Conservation (phyloP, 53 echinoderm and acorn worm genomes). For the Henricia sp. region DNA sequence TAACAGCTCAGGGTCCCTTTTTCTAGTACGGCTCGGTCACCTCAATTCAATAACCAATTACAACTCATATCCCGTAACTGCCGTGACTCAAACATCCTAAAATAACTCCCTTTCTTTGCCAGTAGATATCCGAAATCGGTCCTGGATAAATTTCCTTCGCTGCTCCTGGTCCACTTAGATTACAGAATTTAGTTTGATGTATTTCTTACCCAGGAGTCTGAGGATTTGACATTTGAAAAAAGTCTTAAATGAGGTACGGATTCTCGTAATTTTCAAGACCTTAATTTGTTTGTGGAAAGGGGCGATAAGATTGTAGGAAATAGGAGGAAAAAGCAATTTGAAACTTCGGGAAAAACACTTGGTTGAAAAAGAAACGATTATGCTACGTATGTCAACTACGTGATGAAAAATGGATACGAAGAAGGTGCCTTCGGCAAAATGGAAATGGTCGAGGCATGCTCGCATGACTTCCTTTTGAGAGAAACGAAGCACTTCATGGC, state of each 20-base stretch:
- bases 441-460: no score
- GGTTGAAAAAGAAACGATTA: no score
- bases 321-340: constrained; percentile 4
- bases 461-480: no score
- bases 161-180: constrained; percentile 12
- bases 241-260: constrained; percentile 2
- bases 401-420: no score
- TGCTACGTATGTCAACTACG: no score
- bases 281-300: background rate
- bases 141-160: constrained; percentile 27
- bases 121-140: constrained; percentile 12
- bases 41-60: constrained; percentile 38
- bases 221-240: constrained; percentile 6
- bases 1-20: constrained; percentile 16
- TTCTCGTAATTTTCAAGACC: constrained; percentile 27
- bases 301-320: constrained; percentile 9
- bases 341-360: background rate
- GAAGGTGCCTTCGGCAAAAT: no score
- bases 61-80: constrained; percentile 50
- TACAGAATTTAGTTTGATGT: background rate
- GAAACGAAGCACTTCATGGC: no score
- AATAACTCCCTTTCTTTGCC: constrained; percentile 45
- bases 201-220: constrained; percentile 21
- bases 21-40: constrained; percentile 19
- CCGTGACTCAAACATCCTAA: constrained; percentile 50